Conservation (phyloP, 2,113 vertebrate species). For the Psittacula cyanocephala region DNA sequence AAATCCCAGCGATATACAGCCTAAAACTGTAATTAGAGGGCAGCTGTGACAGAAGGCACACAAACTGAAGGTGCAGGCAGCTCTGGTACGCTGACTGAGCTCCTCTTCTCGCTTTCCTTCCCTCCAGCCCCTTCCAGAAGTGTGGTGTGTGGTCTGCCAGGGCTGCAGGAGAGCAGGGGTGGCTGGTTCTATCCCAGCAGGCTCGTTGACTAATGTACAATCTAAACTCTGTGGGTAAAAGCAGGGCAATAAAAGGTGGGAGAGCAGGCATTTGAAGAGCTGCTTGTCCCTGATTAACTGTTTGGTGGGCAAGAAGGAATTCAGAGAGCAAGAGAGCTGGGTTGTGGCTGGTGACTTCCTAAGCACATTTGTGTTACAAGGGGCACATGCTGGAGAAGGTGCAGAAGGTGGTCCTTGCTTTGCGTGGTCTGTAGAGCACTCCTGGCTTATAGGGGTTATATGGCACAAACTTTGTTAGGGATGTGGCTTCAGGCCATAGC, state of each 20-base stretch:
- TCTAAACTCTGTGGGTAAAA: not conserved
- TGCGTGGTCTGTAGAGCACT: not conserved
- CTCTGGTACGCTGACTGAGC: not conserved
- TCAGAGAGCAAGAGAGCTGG: not conserved
- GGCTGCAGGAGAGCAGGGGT: not conserved
- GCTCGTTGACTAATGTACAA: not conserved
- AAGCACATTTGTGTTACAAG: not conserved
- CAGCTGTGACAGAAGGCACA: not conserved
- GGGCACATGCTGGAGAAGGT: rapidly evolving
- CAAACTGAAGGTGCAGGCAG: not conserved
- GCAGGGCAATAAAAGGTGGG: not conserved
- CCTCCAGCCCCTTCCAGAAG: not conserved
- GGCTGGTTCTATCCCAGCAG: not conserved
- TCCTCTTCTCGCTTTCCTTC: not conserved
- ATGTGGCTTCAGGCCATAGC: not conserved
- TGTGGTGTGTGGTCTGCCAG: not conserved
- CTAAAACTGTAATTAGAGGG: not conserved
- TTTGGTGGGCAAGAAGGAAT: not conserved
- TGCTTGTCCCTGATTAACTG: not conserved
- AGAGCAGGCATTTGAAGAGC: not conserved
- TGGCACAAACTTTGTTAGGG: not conserved
- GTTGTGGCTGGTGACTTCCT: not conserved
- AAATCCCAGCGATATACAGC: not conserved
- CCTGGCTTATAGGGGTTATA: not conserved
- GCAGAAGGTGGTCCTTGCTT: not conserved